Conservation (phyloP, 2,888 invertebrate genomes). For the Aporophyla nigra region DNA sequence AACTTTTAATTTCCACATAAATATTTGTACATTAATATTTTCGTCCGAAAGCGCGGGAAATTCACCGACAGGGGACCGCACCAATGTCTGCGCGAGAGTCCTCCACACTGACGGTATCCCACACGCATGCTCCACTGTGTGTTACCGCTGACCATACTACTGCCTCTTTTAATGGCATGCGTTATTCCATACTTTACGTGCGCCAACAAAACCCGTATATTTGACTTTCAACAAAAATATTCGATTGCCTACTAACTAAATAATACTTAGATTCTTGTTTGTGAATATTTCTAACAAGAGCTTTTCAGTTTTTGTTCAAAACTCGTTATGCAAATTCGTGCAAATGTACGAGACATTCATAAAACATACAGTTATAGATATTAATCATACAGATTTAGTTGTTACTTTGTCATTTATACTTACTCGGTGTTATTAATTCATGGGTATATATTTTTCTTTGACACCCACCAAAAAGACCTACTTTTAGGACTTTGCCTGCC, state of each 20-base stretch:
- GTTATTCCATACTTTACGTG: conserved; percentile 61
- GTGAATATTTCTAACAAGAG: conserved; percentile 47
- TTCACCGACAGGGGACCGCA: conserved; percentile 52
- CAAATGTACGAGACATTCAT: conserved; percentile 59
- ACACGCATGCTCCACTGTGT: conserved; percentile 62
- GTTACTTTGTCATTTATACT: conserved; percentile 58
- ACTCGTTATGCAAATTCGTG: conserved; percentile 64
- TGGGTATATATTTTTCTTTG: conserved; percentile 35
- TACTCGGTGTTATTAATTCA: conserved; percentile 44
- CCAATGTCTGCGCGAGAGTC: conserved; percentile 69
- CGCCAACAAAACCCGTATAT: conserved; percentile 59
- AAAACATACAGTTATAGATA: conserved; percentile 62
- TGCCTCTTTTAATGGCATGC: conserved; percentile 55
- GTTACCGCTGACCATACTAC: conserved; percentile 55
- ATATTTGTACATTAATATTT: conserved; percentile 17
- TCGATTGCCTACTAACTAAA: conserved; percentile 52
- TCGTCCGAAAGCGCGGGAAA: conserved; percentile 65
- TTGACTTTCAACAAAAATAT: conserved; percentile 65
- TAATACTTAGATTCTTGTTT: conserved; percentile 43
- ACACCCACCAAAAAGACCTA: conserved; percentile 13
- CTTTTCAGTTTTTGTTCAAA: conserved; percentile 62
- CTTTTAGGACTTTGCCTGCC: conserved; percentile 19
- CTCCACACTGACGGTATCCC: conserved; percentile 66
- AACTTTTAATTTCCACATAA: conserved; percentile 45
- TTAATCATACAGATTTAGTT: conserved; percentile 59